phyloP scores from a whole-genome alignment of 2,797 vertebrate species.

The Coregonus sp. region DNA sequence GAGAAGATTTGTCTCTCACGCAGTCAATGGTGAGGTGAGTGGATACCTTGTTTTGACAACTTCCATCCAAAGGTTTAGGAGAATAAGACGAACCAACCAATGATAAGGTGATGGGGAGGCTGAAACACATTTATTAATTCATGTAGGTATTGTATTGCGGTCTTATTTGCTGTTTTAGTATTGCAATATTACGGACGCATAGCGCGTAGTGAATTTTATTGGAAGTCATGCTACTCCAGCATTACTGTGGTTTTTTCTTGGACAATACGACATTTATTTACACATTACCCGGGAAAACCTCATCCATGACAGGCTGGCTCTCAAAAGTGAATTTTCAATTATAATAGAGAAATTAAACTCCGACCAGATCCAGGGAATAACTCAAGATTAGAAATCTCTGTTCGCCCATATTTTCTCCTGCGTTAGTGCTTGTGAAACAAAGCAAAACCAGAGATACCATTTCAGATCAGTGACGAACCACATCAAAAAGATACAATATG shows the following conservation, averaged over 20 bases:
- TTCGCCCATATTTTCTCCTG: slow-evolving; percentile 49
- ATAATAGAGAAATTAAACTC: slow-evolving; percentile 57
- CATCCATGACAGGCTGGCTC: slow-evolving; percentile 6
- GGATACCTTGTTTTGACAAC: slow-evolving; percentile 41
- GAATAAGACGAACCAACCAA: neutral
- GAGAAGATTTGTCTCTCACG: slow-evolving; percentile 30
- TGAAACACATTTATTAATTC: slow-evolving; percentile 3
- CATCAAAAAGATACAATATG: slow-evolving; percentile 69
- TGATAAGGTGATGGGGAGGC: slow-evolving; percentile 1
- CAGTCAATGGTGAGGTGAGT: slow-evolving; percentile 14
- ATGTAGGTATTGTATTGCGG: slow-evolving; percentile 12
- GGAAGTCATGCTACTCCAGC: neutral
- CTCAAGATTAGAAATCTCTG: slow-evolving; percentile 42
- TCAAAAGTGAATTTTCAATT: slow-evolving; percentile 23
- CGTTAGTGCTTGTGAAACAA: slow-evolving; percentile 43
- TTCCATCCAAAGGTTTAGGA: slow-evolving; percentile 24
- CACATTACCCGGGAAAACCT: neutral
- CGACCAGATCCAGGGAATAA: slow-evolving; percentile 50
- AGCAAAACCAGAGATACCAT: slow-evolving; percentile 16
- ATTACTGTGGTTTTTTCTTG: neutral
- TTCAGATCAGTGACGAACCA: slow-evolving; percentile 18
- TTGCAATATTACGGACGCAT: neutral
- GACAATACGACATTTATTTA: neutral
- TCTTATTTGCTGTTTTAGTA: slow-evolving; percentile 38
- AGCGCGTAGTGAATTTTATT: neutral